Conservation (phyloP, 2,888 invertebrate species). For the Nesidiocoris tenuis region DNA sequence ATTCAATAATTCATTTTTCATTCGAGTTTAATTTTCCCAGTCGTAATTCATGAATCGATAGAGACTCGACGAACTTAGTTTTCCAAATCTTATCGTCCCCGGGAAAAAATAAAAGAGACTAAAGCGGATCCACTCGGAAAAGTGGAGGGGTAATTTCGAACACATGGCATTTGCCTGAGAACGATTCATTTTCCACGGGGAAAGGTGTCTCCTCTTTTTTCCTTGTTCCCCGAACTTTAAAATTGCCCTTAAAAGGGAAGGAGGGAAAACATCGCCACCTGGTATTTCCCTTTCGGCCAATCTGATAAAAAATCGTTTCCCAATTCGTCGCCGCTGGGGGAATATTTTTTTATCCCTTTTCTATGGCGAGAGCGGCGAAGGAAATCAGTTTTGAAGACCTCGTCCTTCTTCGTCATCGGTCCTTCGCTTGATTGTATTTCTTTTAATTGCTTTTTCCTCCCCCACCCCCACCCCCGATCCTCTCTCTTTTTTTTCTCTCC, state of each 20-base stretch:
- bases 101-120: neutral
- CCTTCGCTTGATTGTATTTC: neutral
- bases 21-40: conserved; percentile 50
- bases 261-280: neutral
- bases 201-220: conserved; percentile 17
- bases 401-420: neutral
- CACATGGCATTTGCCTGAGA: conserved; percentile 47
- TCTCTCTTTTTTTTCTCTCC: neutral
- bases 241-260: neutral
- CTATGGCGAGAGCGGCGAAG: neutral
- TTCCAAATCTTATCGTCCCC: neutral
- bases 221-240: neutral
- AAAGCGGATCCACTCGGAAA: too few relatives aligned
- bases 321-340: neutral
- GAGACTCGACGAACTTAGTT: conserved; percentile 1
- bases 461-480: too few relatives aligned
- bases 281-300: neutral
- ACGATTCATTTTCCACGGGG: conserved; percentile 45
- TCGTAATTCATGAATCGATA: conserved; percentile 50
- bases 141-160: conserved; percentile 42
- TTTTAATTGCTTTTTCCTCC: neutral
- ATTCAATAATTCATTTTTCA: conserved; percentile 51
- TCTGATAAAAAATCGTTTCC: neutral
- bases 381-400: neutral
- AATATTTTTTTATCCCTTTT: neutral